Conservation (phyloP, 2,113 vertebrate genomes). For the Morone chrysops region DNA sequence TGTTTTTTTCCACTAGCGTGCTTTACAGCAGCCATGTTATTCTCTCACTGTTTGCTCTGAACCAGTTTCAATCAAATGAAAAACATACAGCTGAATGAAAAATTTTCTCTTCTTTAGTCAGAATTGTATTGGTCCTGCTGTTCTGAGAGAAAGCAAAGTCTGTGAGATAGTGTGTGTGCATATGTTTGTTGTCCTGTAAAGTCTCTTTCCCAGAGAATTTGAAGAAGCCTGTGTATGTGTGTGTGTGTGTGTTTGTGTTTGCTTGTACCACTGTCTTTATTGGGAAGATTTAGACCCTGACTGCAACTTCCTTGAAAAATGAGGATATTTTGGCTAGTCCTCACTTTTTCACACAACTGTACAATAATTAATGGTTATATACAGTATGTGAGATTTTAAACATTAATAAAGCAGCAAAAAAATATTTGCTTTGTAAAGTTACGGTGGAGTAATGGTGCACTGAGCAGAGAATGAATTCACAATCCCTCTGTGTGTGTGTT, state of each 20-base stretch:
- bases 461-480: too few species aligned
- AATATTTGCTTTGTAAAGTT: too few species aligned
- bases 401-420: too few species aligned
- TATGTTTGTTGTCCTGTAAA: conserved; percentile 12
- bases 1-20: conserved; percentile 6
- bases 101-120: conserved; percentile 10
- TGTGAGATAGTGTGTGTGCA: neutral
- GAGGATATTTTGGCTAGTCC: neutral
- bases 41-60: conserved; percentile 42
- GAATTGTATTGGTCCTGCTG: conserved; percentile 2
- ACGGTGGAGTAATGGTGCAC: too few species aligned
- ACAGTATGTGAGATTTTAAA: too few species aligned
- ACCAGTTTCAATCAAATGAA: conserved; percentile 52
- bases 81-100: conserved; percentile 33
- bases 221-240: neutral
- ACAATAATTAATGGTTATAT: too few species aligned
- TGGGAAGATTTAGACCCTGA: neutral
- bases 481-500: too few species aligned
- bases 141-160: conserved; percentile 21
- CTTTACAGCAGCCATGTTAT: conserved; percentile 26
- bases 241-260: neutral
- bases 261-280: too few species aligned
- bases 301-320: neutral
- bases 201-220: neutral
- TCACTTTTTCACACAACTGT: neutral